Base-by-base conservation (phyloP, 2,113 vertebrate genomes). In the Thunnus maccoyii region DNA sequence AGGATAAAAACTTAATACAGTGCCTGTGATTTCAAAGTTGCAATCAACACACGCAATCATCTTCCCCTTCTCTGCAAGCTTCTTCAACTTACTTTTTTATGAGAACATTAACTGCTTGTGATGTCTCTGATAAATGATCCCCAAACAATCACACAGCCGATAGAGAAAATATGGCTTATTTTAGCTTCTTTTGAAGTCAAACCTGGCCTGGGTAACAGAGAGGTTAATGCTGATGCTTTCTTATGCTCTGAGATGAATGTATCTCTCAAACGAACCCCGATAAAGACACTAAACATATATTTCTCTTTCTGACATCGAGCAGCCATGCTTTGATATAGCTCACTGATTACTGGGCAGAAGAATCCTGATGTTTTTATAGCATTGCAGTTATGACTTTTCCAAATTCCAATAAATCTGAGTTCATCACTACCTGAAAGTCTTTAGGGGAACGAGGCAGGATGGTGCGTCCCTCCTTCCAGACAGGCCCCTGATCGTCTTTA, bases 401-500 rank as follows among this genome's bases (percentile, higher is more conserved):
- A 44, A 12, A 55, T 48, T 16, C 36, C 22, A 16, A 11, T 58
- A 72, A 54, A n/a, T 0, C 15, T 16, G 36, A 20, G 16, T 51
- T 47, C 50, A 30, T 65, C 30, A 2, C 13, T 82, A 93, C 92
- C 86, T 86, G 95, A 85, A 97, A 99, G 68, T 97, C 96, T 93
- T 93, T 94, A 5, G 98, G 97, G 0, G 98, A 99, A 82, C 96
- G 96, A 0, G 97, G 97, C 84, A 99, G 88, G 84, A 97, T 96
- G 92, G 98, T 96, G 36, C 97, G 95, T 0, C 97, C 98, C 83
- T 99, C 97, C 79, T 93, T 97, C 98, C 98, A 99, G 55, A 96
- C 92, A 6, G 94, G 88, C 1, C 96, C 97, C 90, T 98, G 97
- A 84, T 97, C 96, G 46, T 97, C 97, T 0, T 89, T 89, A 73